Evolutionary conservation across 2,113 vertebrate species (phyloP), one percentile per base, ranked within the genome.

Genomic region (Triplophysa rosa): DNA sequence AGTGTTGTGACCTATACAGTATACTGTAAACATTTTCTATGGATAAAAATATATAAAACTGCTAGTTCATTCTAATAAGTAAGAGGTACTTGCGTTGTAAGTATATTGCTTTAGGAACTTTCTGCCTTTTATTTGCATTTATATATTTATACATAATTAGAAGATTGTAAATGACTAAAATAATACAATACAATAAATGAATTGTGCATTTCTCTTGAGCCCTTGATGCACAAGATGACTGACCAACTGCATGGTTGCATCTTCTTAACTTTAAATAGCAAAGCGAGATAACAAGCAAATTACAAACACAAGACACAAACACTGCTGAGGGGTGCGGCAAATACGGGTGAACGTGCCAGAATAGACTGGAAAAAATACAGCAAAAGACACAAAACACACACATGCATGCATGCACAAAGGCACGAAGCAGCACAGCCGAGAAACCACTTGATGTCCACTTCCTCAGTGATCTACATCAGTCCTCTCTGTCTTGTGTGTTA

Each of bases 251-350:
- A 33, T 13, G 11, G n/a, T 24, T 23, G 11, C 24, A n/a, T 21
- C 26, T 58, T 71, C 17, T 13, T 29, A 71, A 52, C 11, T 71
- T 4, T 71, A 71, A 58, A 71, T 58, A 56, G 52, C 11, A 58
- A 58, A 0, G 12, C 19, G 26, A 21, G 12, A 58, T 71, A 71
- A 71, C 29, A 58, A 40, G 17, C 29, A 40, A 58, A 58, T 0
- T n/a, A 11, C 49, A 56, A 12, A 37, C 49, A 23, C 12, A 29
- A 52, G 24, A 29, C 42, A 26, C 45, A 26, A 13, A 54, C 16
- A 52, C 24, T 58, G 29, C 29, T 71, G 52, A 71, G n/a, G 29
- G 68, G 29, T 58, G 68, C 0, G 52, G 26, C 1, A 0, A 5
- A 5, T 12, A 0, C 26, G 14, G 13, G n/a, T 37, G 2, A 4